Percentiles rank a stretch among this genome's conserved stretches.
Evolutionary conservation across 2,888 invertebrate genomes (phyloP).

Genomic region (Chrysolina haemoptera): DNA sequence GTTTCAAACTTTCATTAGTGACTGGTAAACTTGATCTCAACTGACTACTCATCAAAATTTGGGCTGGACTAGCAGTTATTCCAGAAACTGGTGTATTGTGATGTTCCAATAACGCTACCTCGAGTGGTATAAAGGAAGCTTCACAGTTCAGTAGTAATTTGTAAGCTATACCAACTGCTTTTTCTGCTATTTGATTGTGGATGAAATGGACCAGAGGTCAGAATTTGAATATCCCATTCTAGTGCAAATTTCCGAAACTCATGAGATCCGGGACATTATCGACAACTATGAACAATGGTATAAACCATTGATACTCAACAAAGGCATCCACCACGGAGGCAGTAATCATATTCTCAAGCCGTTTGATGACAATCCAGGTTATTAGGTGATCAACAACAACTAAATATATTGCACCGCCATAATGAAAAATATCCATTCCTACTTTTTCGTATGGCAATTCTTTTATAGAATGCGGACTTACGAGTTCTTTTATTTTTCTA

Average conservation of each 20-base stretch:
- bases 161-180: constrained; percentile 32
- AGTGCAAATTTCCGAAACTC: constrained; percentile 23
- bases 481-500: too few species aligned
- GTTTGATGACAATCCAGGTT: too few species aligned
- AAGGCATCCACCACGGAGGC: neutral
- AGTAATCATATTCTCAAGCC: neutral
- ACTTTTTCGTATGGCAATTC: too few species aligned
- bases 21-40: neutral
- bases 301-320: constrained; percentile 32
- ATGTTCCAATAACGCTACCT: neutral
- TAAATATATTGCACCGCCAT: too few species aligned
- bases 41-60: neutral
- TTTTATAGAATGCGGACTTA: too few species aligned
- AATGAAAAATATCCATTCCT: too few species aligned
- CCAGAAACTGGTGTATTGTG: neutral
- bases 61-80: neutral
- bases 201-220: constrained; percentile 43
- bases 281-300: constrained; percentile 35
- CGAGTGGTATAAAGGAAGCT: neutral
- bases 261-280: constrained; percentile 47
- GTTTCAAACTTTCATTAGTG: neutral
- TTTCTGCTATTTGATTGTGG: constrained; percentile 48
- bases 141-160: constrained; percentile 24
- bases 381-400: too few species aligned
- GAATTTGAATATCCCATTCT: constrained; percentile 5